phyloP scores from a whole-genome alignment of 1,140 invertebrate species.

The Diachasma alloeum region DNA sequence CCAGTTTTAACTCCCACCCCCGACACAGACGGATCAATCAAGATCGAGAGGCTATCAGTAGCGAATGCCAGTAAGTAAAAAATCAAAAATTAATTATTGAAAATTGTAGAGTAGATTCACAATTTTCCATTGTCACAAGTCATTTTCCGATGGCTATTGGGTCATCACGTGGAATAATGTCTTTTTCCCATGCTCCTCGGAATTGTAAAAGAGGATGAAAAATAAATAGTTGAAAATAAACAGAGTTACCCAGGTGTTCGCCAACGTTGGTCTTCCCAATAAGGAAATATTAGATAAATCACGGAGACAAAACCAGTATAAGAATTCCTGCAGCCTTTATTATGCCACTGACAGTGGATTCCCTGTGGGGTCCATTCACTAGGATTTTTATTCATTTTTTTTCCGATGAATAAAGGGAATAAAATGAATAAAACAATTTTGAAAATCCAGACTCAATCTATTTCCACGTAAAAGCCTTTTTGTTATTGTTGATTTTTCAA shows the following conservation, averaged over 20 bases:
- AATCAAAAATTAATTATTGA: neutral
- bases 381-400: slow-evolving; percentile 13
- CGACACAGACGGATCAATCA: slow-evolving; percentile 68
- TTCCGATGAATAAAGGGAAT: neutral
- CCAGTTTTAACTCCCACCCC: slow-evolving; percentile 62
- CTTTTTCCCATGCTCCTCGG: slow-evolving; percentile 40
- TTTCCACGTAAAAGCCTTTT: too few relatives aligned
- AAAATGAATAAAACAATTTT: neutral
- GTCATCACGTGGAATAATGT: slow-evolving; percentile 37
- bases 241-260: slow-evolving; percentile 45
- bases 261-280: slow-evolving; percentile 42
- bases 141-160: neutral
- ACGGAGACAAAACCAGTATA: slow-evolving; percentile 37
- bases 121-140: neutral
- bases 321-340: slow-evolving; percentile 42
- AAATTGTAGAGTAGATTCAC: neutral
- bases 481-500: neutral
- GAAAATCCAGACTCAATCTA: neutral
- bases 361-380: neutral
- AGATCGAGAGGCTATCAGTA: slow-evolving; percentile 68
- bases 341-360: slow-evolving; percentile 30
- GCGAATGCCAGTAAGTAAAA: slow-evolving; percentile 63
- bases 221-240: slow-evolving; percentile 27
- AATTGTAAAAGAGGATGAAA: neutral
- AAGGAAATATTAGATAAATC: slow-evolving; percentile 58